Base-by-base conservation (phyloP, 2,113 vertebrate genomes). In the Odocoileus virginianus region DNA sequence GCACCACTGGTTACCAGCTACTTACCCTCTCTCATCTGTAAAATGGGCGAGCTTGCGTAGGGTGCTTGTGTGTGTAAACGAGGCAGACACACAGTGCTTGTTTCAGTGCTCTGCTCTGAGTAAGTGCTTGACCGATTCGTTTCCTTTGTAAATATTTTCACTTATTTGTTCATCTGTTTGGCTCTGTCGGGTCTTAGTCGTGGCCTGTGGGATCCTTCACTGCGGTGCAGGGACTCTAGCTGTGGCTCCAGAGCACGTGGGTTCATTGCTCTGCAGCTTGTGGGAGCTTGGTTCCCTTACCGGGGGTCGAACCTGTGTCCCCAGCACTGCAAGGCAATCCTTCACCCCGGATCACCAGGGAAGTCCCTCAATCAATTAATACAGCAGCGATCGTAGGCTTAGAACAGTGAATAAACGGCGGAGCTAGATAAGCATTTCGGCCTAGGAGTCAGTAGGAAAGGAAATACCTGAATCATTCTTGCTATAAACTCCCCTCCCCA, bases 171-270 rank as follows among this genome's bases (percentile, higher is more conserved):
- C 7, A 2, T 30, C 9, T 17, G 14, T 47, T 14, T 30, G 27
- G 43, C 76, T 17, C 6, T 43, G 71, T 14, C 2, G 6, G 3
- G 23, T 16, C 71, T 14, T 27, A 3, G 36, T 3, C 25, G 21
- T 3, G 11, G 36, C 71, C n/a, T 7, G 36, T 7, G 67, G 21
- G 67, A 25, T 13, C 36, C 21, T 74, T 23, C 2, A 2, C 13
- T 23, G 67, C 0, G 1, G 71, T 2, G 23, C 36, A 0, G 0
- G 0, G 11, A 14, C 36, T 25, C 36, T 27, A 14, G 11, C 2
- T 27, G 36, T 14, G 36, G 71, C 71, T 27, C 71, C 71, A 25
- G 71, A 43, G 71, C 36, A 0, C 0, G 23, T 0, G 0, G 71
- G 36, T 14, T 43, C 36, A 2, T 43, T 7, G 43, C 76, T 9